phyloP scores from a whole-genome alignment of 2,113 vertebrate genomes.

The Amblyornis subalaris region DNA sequence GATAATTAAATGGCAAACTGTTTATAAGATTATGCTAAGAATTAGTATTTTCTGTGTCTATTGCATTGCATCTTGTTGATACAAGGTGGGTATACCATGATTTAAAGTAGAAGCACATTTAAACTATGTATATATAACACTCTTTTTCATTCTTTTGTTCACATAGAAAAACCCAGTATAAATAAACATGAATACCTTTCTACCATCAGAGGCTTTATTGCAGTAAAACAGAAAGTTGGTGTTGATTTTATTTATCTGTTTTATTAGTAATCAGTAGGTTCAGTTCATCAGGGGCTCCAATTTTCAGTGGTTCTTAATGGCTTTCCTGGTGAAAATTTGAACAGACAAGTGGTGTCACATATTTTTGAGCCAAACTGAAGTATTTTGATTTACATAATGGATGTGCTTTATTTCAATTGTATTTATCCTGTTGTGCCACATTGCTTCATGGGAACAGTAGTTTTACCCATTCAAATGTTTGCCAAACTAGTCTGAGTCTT shows the following conservation, averaged over 20 bases:
- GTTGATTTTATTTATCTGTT: background rate
- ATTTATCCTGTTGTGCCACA: background rate
- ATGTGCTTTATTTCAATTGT: background rate
- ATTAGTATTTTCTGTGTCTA: background rate
- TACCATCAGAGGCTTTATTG: background rate
- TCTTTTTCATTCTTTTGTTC: background rate
- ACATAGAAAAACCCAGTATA: fast-evolving
- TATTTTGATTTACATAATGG: background rate
- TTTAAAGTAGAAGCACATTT: background rate
- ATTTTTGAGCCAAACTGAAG: background rate
- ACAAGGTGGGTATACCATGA: background rate
- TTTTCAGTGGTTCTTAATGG: background rate
- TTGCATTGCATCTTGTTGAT: background rate
- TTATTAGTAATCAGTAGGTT: background rate
- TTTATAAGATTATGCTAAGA: background rate
- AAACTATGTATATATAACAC: background rate
- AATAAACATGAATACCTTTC: background rate
- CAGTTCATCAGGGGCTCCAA: background rate
- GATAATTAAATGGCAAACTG: background rate
- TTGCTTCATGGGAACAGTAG: background rate
- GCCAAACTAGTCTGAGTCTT: background rate
- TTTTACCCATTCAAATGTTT: background rate
- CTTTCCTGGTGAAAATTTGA: background rate
- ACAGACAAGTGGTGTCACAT: background rate
- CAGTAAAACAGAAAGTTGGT: background rate